These are phyloP conservation scores for Asteroscopus sphinx DNA, from an alignment of 2,888 invertebrate genomes.

Conservation along the genomic window DNA sequence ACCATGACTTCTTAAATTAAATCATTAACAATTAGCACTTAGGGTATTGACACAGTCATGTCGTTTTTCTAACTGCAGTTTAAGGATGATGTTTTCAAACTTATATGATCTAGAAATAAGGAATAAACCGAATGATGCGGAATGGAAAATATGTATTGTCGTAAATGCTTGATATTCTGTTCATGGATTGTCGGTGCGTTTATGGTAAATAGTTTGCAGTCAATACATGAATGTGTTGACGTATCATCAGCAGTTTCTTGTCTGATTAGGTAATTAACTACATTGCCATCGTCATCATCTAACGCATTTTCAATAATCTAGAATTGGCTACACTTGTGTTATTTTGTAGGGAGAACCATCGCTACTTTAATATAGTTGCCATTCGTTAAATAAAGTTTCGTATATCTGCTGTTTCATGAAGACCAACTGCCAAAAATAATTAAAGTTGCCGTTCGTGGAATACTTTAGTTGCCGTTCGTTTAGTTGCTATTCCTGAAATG, in stretches of 20 bases:
- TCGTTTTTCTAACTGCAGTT: constrained; percentile 18
- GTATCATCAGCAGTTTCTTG: constrained; percentile 18
- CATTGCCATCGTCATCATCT: not conserved
- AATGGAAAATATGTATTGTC: constrained; percentile 44
- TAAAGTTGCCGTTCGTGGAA: too few species aligned
- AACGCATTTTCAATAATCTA: not conserved
- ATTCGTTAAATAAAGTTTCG: too few species aligned
- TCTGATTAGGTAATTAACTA: constrained; percentile 8
- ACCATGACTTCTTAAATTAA: too few species aligned
- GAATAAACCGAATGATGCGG: constrained; percentile 38
- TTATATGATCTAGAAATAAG: constrained; percentile 34
- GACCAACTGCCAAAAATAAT: too few species aligned
- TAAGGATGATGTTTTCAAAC: not conserved
- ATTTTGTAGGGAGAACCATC: too few species aligned
- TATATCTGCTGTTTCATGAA: too few species aligned
- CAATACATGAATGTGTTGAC: constrained; percentile 11
- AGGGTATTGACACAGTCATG: constrained; percentile 31
- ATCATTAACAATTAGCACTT: not conserved
- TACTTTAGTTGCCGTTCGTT: too few species aligned
- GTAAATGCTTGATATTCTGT: constrained; percentile 28
- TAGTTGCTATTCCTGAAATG: too few species aligned
- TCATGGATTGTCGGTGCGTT: constrained; percentile 20
- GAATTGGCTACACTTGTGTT: too few species aligned
- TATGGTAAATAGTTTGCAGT: constrained; percentile 34
- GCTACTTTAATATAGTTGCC: too few species aligned